A percentile compares a stretch with the other conserved stretches of the same genome.
These are phyloP conservation scores for Rhagoletis pomonella DNA, from an alignment of 1,140 invertebrate species.

Conservation along the genomic window DNA sequence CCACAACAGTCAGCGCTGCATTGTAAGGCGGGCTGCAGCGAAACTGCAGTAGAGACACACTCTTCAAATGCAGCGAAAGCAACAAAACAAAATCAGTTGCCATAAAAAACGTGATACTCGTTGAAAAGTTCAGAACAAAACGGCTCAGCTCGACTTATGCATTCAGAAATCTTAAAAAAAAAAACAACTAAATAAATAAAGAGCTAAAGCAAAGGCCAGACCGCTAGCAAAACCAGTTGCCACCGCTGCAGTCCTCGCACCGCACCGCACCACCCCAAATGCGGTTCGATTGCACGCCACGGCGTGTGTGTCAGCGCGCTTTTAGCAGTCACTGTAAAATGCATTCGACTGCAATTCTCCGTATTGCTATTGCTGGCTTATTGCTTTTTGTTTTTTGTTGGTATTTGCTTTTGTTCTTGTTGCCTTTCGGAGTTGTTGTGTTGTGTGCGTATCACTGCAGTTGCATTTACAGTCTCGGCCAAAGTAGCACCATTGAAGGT, in stretches of 20 bases:
- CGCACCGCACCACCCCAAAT: background rate
- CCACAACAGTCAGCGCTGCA: background rate
- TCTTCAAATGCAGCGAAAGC: background rate
- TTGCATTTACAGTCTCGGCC: slow-evolving; percentile 18
- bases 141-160: slow-evolving; percentile 7
- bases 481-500: slow-evolving; percentile 44
- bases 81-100: background rate
- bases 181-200: background rate
- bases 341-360: background rate
- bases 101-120: slow-evolving; percentile 21
- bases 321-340: background rate
- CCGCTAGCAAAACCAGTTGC: slow-evolving; percentile 18
- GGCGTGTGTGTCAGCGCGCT: background rate
- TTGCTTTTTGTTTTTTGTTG: background rate
- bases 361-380: background rate
- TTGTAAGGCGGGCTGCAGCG: background rate
- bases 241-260: background rate
- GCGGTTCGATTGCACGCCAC: background rate
- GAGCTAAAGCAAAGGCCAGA: slow-evolving; percentile 12
- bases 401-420: background rate
- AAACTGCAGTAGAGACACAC: slow-evolving; percentile 2
- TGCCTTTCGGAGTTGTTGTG: no score
- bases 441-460: background rate
- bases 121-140: slow-evolving; percentile 35
- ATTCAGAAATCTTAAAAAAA: background rate